These are phyloP conservation scores for Heliothis peltigera DNA, from an alignment of 2,888 invertebrate species.

Conservation along the genomic window DNA sequence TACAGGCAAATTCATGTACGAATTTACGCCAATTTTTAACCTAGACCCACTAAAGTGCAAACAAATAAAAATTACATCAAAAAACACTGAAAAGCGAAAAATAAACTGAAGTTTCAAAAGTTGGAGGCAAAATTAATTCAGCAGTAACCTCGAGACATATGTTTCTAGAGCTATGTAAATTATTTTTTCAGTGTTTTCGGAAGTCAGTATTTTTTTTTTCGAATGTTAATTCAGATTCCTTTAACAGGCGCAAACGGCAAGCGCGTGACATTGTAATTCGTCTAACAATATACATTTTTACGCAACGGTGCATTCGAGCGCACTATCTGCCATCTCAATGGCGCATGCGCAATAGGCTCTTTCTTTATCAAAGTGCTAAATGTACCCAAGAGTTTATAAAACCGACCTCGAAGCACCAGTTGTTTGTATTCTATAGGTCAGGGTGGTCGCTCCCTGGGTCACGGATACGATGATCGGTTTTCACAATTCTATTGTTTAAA, in stretches of 20 bases:
- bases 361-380: slow-evolving; percentile 33
- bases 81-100: too few species aligned
- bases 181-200: too few species aligned
- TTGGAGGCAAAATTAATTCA: too few species aligned
- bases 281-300: slow-evolving; percentile 28
- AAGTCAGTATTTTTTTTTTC: too few species aligned
- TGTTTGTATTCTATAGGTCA: slow-evolving; percentile 55
- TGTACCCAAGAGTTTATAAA: slow-evolving; percentile 19
- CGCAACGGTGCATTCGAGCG: slow-evolving; percentile 27
- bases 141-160: too few species aligned
- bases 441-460: slow-evolving; percentile 43
- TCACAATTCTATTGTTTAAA: slow-evolving; percentile 50
- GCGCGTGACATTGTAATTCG: slow-evolving; percentile 19
- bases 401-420: slow-evolving; percentile 43
- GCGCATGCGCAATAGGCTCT: slow-evolving; percentile 19
- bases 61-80: too few species aligned
- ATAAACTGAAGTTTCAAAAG: too few species aligned
- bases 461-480: slow-evolving; percentile 41
- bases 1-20: too few species aligned
- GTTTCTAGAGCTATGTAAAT: too few species aligned
- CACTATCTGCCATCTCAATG: slow-evolving; percentile 21
- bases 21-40: too few species aligned
- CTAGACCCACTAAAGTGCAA: too few species aligned
- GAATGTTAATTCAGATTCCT: too few species aligned
- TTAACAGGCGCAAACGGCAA: background rate